Conservation (phyloP, 2,797 vertebrate species). For the Columba guinea region DNA sequence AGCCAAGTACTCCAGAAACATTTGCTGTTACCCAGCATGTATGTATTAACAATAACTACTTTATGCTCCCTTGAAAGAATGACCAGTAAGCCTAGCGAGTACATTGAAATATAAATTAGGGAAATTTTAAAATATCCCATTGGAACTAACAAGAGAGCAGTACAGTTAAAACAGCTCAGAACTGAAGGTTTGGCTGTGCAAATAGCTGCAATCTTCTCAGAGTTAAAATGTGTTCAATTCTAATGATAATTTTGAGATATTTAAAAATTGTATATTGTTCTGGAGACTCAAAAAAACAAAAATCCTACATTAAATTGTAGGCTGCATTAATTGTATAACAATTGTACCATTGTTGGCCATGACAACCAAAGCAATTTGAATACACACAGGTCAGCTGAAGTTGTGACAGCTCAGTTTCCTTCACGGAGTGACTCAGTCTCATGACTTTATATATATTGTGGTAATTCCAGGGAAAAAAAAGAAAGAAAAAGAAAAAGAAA, state of each 20-base stretch:
- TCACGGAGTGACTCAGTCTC: neutral
- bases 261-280: neutral
- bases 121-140: neutral
- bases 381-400: neutral
- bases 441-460: neutral
- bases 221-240: neutral
- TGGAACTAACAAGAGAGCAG: neutral
- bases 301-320: neutral
- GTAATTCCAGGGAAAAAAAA: neutral
- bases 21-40: conserved; percentile 46
- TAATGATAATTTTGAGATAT: neutral
- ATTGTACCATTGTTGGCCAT: neutral
- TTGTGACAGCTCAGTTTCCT: neutral
- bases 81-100: neutral
- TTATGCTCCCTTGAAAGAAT: conserved; percentile 63
- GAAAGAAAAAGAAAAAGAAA: too few relatives aligned
- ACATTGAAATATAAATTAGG: conserved; percentile 37
- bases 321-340: neutral
- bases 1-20: conserved; percentile 57
- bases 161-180: neutral
- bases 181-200: neutral
- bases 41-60: conserved; percentile 67
- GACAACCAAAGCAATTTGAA: neutral
- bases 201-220: neutral
- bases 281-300: neutral